Evolutionary conservation across 2,888 invertebrate species (phyloP), one percentile per base, ranked within the genome.

Genomic region (Brassicogethes aeneus): DNA sequence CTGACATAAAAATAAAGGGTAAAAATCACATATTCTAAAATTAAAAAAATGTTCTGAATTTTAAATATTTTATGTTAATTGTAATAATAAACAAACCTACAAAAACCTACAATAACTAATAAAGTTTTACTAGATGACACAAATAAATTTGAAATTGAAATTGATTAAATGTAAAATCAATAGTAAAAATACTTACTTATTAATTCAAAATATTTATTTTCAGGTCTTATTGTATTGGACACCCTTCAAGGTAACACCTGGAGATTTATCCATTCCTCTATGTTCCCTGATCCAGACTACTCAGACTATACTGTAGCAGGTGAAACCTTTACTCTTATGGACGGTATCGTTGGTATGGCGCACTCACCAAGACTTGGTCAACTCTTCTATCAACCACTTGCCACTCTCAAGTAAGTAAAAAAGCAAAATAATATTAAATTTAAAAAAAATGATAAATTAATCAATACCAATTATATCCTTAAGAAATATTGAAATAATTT

Each of bases 241-340:
- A 7, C 23, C 10, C 5, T 23, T 5, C 5, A 23, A 5, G 10
- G 23, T 23, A 23, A 23, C 10, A 7, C 10, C 23, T 23, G 23
- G 23, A 32, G 32, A 12, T 71, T 85, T 2, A 75, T 80, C 16
- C 88, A 89, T 65, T 82, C 88, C 0, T 77, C 83, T 35, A 89
- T 90, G 88, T 87, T 82, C 65, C 89, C 89, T 0, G 82, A 89
- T 70, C 88, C 89, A 0, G 82, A 88, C 64, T 77, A 81, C 50
- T 79, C 84, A 1, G 80, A 80, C 51, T 83, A 84, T 48, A 77
- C 76, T 67, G 83, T 90, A 45, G 77, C 76, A 5, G 79, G 78
- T 1, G 77, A 77, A 50, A 64, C 60, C 1, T 85, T 85, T 64
- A 80, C 82, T 2, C 71, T 85, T 12, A 80, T 82, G 75, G 85